Base-by-base conservation (phyloP, 2,888 invertebrate genomes). In the Diploptera punctata region DNA sequence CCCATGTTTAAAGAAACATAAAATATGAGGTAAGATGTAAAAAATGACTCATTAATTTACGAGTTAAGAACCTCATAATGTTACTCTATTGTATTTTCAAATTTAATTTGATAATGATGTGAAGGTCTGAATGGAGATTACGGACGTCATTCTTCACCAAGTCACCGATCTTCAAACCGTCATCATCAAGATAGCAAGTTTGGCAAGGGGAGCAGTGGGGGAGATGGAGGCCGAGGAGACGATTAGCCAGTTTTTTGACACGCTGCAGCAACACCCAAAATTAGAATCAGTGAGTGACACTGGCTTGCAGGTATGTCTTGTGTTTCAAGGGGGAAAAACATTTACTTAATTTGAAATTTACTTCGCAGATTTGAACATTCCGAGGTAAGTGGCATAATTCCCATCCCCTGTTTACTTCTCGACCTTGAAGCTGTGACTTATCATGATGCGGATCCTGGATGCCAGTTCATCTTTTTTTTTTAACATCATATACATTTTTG, bases 281-380 rank as follows among this genome's bases (percentile, higher is more conserved):
- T 61, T 49, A 68, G 65, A 74, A 72, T 72, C 74, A 74, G 72
- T 74, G 74, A 74, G 72, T 73, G 74, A 73, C 70, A 72, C 70
- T 70, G 68, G 68, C 70, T 44, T 57, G 67, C 72, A 74, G 74
- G 74, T 74, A 74, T 74, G 74, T 74, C 52, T 10, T 47, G 31
- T 52, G 29, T 52, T 67, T 67, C 67, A 52, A 31, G 52, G 29
- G 69, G 69, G 29, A 21, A 29, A 18, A 9, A 18, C 21, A 19
- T 29, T 18, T 24, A 47, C 71, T 65, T 72, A 70, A 67, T 61
- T 52, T 73, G 52, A 61, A 57, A 52, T 73, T 70, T 70, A 60
- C 60, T 60, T 54, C 47, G 19, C 70, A 44, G 44, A 61, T 24
- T 29, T 57, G 44, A 61, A 61, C 61, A 47, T 60, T 43, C 44